These are phyloP conservation scores for Ceratotherium simum DNA, from an alignment of 2,113 vertebrate species.

Conservation along the genomic window DNA sequence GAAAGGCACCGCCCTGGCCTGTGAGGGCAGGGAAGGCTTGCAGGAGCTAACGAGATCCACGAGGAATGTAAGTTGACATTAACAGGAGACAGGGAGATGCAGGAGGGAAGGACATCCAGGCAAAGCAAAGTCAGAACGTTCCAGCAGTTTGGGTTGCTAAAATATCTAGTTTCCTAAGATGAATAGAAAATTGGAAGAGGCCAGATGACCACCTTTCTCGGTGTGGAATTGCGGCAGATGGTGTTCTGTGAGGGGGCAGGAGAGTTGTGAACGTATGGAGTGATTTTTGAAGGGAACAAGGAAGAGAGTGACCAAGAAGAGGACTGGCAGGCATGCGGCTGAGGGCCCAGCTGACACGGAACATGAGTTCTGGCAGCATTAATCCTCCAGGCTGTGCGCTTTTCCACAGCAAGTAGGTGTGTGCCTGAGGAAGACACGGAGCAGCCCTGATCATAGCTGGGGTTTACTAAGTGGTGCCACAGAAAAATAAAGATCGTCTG, in stretches of 20 bases:
- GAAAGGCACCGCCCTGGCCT: background rate
- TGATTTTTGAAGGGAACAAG: background rate
- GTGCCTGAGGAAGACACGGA: background rate
- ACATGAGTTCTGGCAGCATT: fast-evolving
- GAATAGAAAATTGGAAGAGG: background rate
- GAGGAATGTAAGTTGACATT: background rate
- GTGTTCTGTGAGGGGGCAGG: background rate
- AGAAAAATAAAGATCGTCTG: background rate
- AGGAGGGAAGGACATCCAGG: background rate
- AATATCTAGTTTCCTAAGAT: background rate
- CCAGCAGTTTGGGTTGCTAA: background rate
- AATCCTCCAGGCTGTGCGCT: background rate
- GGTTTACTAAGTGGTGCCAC: background rate
- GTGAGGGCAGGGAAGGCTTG: background rate
- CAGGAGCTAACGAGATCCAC: background rate
- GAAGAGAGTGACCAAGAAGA: background rate
- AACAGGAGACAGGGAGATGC: background rate
- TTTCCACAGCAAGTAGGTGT: background rate
- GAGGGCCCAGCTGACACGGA: background rate
- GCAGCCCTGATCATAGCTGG: background rate
- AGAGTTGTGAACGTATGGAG: background rate
- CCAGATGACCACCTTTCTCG: background rate
- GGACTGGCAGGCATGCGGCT: background rate
- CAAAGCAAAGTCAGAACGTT: background rate
- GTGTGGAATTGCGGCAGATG: background rate